phyloP scores from a whole-genome alignment of 2,888 invertebrate species.

The Syritta pipiens region DNA sequence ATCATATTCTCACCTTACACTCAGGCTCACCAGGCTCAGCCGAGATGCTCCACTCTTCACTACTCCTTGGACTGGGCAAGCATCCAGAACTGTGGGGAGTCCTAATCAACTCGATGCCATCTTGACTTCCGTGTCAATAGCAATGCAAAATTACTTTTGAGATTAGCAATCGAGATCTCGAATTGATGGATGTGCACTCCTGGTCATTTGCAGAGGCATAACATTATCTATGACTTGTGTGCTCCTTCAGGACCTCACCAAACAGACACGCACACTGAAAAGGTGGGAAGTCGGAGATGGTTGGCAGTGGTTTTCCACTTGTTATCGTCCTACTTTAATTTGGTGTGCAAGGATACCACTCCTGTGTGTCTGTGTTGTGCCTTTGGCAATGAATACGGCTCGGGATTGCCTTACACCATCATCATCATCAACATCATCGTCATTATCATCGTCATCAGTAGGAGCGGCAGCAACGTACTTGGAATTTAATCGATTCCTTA shows the following conservation, averaged over 20 bases:
- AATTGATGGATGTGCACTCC: slow-evolving; percentile 65
- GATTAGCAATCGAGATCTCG: slow-evolving; percentile 66
- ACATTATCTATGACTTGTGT: slow-evolving; percentile 59
- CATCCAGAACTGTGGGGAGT: slow-evolving; percentile 40
- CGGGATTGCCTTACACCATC: slow-evolving; percentile 57
- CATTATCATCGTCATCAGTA: slow-evolving; percentile 45
- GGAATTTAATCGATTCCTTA: slow-evolving; percentile 66
- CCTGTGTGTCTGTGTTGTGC: slow-evolving; percentile 26
- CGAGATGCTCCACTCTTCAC: slow-evolving; percentile 50
- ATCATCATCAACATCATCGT: slow-evolving; percentile 34
- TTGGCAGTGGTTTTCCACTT: slow-evolving; percentile 45
- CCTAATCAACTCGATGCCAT: slow-evolving; percentile 67
- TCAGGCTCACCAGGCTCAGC: background rate
- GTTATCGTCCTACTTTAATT: slow-evolving; percentile 51
- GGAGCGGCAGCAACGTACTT: slow-evolving; percentile 44
- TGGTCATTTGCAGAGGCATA: slow-evolving; percentile 68
- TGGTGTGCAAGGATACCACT: slow-evolving; percentile 1
- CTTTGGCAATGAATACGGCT: slow-evolving; percentile 30
- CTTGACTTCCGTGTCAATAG: slow-evolving; percentile 68
- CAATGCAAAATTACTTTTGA: slow-evolving; percentile 68
- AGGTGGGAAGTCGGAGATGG: background rate
- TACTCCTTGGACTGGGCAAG: slow-evolving; percentile 20
- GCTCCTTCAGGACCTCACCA: slow-evolving; percentile 38
- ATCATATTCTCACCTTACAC: slow-evolving; percentile 35
- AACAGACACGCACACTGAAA: background rate